These are phyloP conservation scores for Heterodera filipjevi DNA, from an alignment of 2,888 invertebrate species.

Conservation along the genomic window DNA sequence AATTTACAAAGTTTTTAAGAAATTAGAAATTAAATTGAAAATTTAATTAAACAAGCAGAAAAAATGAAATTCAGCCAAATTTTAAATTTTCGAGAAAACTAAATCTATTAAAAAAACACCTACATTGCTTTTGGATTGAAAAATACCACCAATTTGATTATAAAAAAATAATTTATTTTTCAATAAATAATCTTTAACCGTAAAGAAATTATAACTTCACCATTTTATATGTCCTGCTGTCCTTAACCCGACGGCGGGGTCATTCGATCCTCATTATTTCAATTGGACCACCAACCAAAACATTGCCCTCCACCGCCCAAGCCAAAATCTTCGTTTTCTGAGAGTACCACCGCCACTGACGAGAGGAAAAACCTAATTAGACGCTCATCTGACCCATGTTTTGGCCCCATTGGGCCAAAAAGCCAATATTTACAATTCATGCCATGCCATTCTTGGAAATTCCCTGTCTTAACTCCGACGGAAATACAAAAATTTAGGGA, in stretches of 20 bases:
- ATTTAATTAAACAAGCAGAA: background rate
- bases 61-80: too few species aligned
- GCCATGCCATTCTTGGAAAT: background rate
- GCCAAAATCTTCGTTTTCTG: background rate
- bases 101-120: too few species aligned
- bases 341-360: background rate
- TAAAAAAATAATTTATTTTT: too few species aligned
- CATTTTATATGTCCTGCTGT: background rate
- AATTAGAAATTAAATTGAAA: background rate
- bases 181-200: too few species aligned
- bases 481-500: background rate
- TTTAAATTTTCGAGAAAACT: too few species aligned
- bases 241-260: background rate
- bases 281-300: background rate
- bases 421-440: background rate
- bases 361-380: conserved; percentile 2
- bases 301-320: background rate
- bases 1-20: background rate
- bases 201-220: background rate
- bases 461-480: too few species aligned
- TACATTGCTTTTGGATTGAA: too few species aligned
- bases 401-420: background rate
- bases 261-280: conserved; percentile 12
- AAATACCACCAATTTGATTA: too few species aligned
- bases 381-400: conserved; percentile 10